A percentile compares a stretch with the other conserved stretches of the same genome.
These are phyloP conservation scores for Coelinius sp. DNA, from an alignment of 2,888 invertebrate species.

Conservation along the genomic window DNA sequence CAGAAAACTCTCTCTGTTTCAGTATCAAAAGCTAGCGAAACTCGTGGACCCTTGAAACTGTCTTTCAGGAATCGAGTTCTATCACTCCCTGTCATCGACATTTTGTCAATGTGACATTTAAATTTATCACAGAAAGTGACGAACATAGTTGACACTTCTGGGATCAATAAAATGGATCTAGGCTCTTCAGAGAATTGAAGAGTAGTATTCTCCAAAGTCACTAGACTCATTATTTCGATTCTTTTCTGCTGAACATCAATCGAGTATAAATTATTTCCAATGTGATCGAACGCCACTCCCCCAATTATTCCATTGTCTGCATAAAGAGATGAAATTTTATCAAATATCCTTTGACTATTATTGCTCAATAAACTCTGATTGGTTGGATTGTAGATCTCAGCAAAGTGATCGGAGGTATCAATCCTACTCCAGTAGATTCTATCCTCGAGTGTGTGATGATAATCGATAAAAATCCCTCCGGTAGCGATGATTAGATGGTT, in stretches of 20 bases:
- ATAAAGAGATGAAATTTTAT: slow-evolving; percentile 60
- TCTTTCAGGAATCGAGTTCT: slow-evolving; percentile 68
- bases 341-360: slow-evolving; percentile 49
- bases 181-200: slow-evolving; percentile 77
- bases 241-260: slow-evolving; percentile 76
- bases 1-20: too few relatives aligned
- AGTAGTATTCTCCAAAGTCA: slow-evolving; percentile 74
- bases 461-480: slow-evolving; percentile 73
- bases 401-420: slow-evolving; percentile 73
- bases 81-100: slow-evolving; percentile 79
- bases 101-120: slow-evolving; percentile 76
- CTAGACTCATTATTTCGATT: slow-evolving; percentile 79
- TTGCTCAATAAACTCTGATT: slow-evolving; percentile 53
- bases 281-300: slow-evolving; percentile 78
- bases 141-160: slow-evolving; percentile 71
- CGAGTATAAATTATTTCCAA: slow-evolving; percentile 82
- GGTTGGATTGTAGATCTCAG: slow-evolving; percentile 77
- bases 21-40: slow-evolving; percentile 74
- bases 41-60: slow-evolving; percentile 71
- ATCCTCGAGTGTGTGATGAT: slow-evolving; percentile 78
- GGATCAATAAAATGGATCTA: slow-evolving; percentile 78
- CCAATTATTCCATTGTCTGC: slow-evolving; percentile 71
- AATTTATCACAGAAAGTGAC: slow-evolving; percentile 59
- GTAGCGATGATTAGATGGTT: slow-evolving; percentile 75
- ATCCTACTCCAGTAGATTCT: slow-evolving; percentile 64